Evolutionary conservation across 2,888 invertebrate genomes (phyloP).

Genomic region (Proisotoma minuta): DNA sequence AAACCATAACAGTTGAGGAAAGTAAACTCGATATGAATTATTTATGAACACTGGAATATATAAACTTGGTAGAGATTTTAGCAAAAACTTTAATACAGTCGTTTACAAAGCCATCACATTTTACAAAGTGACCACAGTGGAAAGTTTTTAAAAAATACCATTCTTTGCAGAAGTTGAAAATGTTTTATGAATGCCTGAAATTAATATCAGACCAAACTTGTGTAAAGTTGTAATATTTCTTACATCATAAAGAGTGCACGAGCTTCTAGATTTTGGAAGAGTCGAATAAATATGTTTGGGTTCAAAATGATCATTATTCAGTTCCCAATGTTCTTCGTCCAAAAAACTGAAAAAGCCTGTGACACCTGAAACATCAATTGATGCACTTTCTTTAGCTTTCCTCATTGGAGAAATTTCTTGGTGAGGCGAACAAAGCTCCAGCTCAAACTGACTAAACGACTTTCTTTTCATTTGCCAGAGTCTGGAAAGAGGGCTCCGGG

Average conservation of each 20-base stretch:
- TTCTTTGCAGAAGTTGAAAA: no score
- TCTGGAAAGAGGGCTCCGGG: constrained; percentile 37
- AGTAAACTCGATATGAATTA: no score
- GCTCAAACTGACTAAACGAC: constrained; percentile 12
- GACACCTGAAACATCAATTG: neutral
- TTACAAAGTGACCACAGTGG: no score
- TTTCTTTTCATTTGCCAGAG: constrained; percentile 40
- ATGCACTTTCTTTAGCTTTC: neutral
- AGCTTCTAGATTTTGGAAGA: neutral
- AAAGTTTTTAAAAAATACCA: no score
- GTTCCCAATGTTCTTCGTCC: constrained; percentile 11
- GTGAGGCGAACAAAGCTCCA: constrained; percentile 8
- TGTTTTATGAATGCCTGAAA: no score
- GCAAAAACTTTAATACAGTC: no score
- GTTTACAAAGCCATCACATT: no score
- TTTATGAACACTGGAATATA: no score
- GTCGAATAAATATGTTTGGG: neutral
- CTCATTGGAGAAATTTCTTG: neutral
- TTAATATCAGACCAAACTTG: no score
- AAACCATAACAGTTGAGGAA: no score
- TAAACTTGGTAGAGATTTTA: no score
- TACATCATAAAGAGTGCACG: neutral
- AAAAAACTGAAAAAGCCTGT: constrained; percentile 5
- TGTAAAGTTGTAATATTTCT: no score
- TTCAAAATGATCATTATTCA: neutral